These are phyloP conservation scores for Amblyornis subalaris DNA, from an alignment of 2,113 vertebrate species.

Conservation along the genomic window DNA sequence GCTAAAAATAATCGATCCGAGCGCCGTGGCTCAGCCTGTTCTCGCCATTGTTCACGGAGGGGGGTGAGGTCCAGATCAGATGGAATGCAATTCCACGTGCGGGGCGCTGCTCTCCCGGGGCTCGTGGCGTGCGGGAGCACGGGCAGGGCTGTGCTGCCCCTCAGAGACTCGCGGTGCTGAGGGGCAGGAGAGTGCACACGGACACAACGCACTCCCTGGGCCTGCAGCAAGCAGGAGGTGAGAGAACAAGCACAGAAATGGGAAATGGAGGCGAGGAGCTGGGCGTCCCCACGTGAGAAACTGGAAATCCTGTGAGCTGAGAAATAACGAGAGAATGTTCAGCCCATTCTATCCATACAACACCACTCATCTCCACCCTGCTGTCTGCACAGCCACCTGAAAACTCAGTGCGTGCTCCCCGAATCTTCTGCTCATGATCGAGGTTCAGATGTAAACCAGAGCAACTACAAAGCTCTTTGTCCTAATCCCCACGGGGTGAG, in stretches of 20 bases:
- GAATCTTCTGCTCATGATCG: not conserved
- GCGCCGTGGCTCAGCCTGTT: not conserved
- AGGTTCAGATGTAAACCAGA: not conserved
- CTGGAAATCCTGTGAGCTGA: not conserved
- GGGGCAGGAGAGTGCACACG: rapidly evolving
- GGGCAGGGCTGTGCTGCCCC: not conserved
- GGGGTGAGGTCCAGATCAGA: not conserved
- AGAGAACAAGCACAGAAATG: not conserved
- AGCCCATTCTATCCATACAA: no score
- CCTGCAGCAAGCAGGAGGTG: not conserved
- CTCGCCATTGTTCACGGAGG: not conserved
- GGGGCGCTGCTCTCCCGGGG: not conserved
- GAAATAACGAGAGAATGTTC: not conserved
- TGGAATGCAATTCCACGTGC: rapidly evolving
- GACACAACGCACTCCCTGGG: rapidly evolving
- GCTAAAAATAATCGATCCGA: not conserved
- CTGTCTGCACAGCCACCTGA: not conserved
- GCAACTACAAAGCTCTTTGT: not conserved
- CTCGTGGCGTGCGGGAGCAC: rapidly evolving
- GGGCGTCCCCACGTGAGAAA: not conserved
- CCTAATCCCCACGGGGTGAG: not conserved
- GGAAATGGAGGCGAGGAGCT: not conserved
- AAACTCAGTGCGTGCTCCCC: not conserved
- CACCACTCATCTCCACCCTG: not conserved
- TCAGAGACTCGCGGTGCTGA: not conserved